phyloP scores from a whole-genome alignment of 2,113 vertebrate genomes.

The Phylloscopus trochiloides region DNA sequence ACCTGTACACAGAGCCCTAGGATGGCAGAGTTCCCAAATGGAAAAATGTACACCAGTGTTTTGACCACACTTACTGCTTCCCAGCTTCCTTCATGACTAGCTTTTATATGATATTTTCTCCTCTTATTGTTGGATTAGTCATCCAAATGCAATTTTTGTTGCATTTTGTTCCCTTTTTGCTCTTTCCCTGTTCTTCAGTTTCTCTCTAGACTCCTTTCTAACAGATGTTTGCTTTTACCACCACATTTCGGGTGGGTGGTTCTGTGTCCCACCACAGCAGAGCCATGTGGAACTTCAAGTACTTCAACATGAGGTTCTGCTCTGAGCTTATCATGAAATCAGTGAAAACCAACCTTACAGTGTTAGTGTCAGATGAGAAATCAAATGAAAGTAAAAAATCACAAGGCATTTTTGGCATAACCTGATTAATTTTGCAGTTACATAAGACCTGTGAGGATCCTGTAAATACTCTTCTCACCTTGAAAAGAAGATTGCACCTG shows the following conservation, averaged over 20 bases:
- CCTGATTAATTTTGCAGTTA: neutral
- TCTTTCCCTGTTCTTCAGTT: neutral
- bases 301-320: neutral
- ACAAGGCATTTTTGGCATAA: neutral
- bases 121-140: neutral
- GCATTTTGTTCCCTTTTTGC: neutral
- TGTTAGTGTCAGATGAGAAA: neutral
- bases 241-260: neutral
- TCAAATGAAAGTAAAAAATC: neutral
- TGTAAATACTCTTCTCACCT: constrained; percentile 21
- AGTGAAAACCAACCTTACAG: neutral
- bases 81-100: neutral
- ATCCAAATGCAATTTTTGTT: neutral
- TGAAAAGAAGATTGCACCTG: neutral
- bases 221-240: neutral
- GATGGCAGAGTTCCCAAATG: neutral
- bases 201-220: neutral
- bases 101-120: neutral
- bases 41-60: neutral
- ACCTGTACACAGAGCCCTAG: neutral
- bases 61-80: neutral
- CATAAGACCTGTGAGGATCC: neutral
- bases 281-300: neutral
- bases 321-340: neutral
- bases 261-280: neutral